Conservation (phyloP, 2,113 vertebrate species). For the Sminthopsis crassicaudata region DNA sequence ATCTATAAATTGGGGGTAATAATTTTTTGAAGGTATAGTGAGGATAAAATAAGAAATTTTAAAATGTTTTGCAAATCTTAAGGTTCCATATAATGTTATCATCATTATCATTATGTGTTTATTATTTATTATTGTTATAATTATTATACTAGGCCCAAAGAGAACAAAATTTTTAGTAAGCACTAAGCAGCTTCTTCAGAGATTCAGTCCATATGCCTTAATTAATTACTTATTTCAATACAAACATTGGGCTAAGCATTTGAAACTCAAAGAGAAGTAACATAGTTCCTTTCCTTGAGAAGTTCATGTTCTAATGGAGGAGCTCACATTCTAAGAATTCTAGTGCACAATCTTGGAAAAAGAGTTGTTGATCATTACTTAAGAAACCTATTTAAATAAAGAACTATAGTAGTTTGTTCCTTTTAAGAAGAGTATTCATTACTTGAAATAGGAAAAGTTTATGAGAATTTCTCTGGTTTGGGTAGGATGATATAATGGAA, state of each 20-base stretch:
- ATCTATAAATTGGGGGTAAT: neutral
- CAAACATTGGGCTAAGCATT: neutral
- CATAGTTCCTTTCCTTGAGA: neutral
- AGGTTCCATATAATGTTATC: neutral
- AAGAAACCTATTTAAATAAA: neutral
- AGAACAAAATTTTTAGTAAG: neutral
- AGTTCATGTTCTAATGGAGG: neutral
- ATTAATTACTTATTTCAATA: neutral
- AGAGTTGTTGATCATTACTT: neutral
- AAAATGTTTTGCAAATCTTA: neutral
- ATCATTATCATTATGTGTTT: neutral
- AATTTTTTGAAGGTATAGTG: neutral
- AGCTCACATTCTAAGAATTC: neutral
- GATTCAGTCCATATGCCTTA: neutral
- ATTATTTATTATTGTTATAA: neutral
- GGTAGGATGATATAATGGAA: neutral
- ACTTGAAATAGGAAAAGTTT: neutral
- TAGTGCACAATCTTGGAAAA: neutral
- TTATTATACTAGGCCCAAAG: neutral
- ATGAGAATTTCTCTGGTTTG: neutral
- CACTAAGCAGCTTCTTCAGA: neutral
- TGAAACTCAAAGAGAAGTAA: neutral
- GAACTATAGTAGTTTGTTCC: neutral
- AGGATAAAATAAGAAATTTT: neutral
- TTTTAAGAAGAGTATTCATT: neutral